Evolutionary conservation across 2,888 invertebrate species (phyloP), one percentile per base, ranked within the genome.

Genomic region (Bombylius major): DNA sequence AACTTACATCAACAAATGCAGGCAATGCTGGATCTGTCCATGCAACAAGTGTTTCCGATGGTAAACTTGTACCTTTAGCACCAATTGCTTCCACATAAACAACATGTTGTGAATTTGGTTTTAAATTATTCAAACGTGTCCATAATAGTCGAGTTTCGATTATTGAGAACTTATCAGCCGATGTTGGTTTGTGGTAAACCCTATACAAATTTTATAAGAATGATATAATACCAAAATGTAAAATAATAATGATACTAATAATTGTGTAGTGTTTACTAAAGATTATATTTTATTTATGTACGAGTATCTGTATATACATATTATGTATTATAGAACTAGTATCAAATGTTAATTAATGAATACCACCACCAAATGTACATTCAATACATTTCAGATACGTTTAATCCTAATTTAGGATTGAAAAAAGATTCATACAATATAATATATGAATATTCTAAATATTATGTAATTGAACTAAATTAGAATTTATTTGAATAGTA

Each of bases 21-120:
- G 90, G 89, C 66, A 89, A 83, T 0, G 89, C 89, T 0, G 90
- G 89, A 71, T 90, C 89, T 7, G 90, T 90, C 89, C 89, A 90
- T 1, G 87, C 89, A 56, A 89, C 79, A 34, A 91, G 70, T 0
- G 88, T 89, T 72, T 91, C 90, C 0, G 89, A 89, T 1, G 89
- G 83, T 64, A 84, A 72, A 11, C 89, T 89, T 60, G 81, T 80
- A 0, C 88, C 89, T 61, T 79, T 78, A 3, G 82, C 81, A 0
- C 79, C 75, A 51, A 86, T 80, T 0, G 88, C 88, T 59, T 79
- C 82, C 49, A 89, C 86, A 75, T 86, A 89, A 53, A 87, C 78
- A 51, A 89, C 84, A 69, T 89, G 88, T 72, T 89, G 87, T 0
- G 88, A 86, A 75, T 89, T 90, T 0, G 89, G 89, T 44, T 79